Conservation (phyloP, 2,888 invertebrate genomes). For the Sarcophaga rosellei region DNA sequence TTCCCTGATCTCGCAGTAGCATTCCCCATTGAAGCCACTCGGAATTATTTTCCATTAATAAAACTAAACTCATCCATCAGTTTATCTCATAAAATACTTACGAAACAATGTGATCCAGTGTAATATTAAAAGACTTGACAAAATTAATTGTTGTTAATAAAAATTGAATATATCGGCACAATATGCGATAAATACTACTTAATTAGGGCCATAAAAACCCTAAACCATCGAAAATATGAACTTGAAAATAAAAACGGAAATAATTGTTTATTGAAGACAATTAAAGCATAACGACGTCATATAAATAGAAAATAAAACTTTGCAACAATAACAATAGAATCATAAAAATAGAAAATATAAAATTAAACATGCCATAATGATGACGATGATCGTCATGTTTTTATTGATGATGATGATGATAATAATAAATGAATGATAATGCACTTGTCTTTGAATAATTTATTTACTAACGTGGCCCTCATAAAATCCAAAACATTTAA, state of each 20-base stretch:
- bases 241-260: not conserved
- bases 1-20: too few relatives aligned
- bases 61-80: too few relatives aligned
- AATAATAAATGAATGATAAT: not conserved
- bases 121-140: too few relatives aligned
- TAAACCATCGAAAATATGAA: not conserved
- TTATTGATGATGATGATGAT: not conserved
- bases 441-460: not conserved
- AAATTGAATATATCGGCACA: not conserved
- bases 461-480: not conserved
- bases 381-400: not conserved
- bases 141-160: not conserved
- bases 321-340: too few relatives aligned
- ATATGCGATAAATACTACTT: not conserved
- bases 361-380: constrained; percentile 23
- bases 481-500: not conserved
- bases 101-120: too few relatives aligned
- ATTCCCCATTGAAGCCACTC: too few relatives aligned
- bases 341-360: constrained; percentile 15
- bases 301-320: not conserved
- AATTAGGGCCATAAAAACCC: not conserved
- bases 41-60: too few relatives aligned
- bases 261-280: constrained; percentile 21
- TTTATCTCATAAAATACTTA: too few relatives aligned
- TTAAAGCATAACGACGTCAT: constrained; percentile 17